A percentile compares a stretch with the other conserved stretches of the same genome.
Evolutionary conservation across 2,888 invertebrate genomes (phyloP).

Genomic region (Leptinotarsa haldemani): DNA sequence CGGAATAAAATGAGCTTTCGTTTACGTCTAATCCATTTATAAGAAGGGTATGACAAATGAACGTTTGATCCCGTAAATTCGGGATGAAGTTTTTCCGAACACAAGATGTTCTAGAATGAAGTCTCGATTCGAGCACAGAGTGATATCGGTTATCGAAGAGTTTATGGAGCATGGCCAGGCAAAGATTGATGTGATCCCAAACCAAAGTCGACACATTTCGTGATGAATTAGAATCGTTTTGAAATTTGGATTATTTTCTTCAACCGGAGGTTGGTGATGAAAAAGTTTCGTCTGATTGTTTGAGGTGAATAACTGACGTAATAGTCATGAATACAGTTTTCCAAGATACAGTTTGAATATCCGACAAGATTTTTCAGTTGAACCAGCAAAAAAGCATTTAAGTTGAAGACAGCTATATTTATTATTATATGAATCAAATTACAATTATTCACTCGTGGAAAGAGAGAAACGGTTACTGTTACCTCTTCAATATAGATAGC

Average conservation of each 20-base stretch:
- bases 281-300: too few species aligned
- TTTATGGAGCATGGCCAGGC: slow-evolving; percentile 20
- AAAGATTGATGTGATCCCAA: slow-evolving; percentile 18
- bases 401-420: too few species aligned
- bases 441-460: too few species aligned
- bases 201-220: slow-evolving; percentile 18
- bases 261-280: background rate
- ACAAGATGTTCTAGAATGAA: slow-evolving; percentile 23
- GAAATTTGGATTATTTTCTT: slow-evolving; percentile 3
- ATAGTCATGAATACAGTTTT: too few species aligned
- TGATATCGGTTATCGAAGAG: slow-evolving; percentile 22
- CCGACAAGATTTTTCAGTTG: too few species aligned
- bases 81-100: slow-evolving; percentile 21
- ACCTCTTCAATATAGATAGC: too few species aligned
- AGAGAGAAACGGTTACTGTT: too few species aligned
- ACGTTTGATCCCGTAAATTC: slow-evolving; percentile 22
- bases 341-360: too few species aligned
- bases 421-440: too few species aligned
- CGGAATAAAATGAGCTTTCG: slow-evolving; percentile 5
- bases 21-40: slow-evolving; percentile 12
- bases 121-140: slow-evolving; percentile 16
- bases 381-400: too few species aligned
- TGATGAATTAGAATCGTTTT: slow-evolving; percentile 19
- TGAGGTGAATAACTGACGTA: too few species aligned
- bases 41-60: slow-evolving; percentile 22